Evolutionary conservation across 2,113 vertebrate species (phyloP).

Genomic region (Procavia capensis): DNA sequence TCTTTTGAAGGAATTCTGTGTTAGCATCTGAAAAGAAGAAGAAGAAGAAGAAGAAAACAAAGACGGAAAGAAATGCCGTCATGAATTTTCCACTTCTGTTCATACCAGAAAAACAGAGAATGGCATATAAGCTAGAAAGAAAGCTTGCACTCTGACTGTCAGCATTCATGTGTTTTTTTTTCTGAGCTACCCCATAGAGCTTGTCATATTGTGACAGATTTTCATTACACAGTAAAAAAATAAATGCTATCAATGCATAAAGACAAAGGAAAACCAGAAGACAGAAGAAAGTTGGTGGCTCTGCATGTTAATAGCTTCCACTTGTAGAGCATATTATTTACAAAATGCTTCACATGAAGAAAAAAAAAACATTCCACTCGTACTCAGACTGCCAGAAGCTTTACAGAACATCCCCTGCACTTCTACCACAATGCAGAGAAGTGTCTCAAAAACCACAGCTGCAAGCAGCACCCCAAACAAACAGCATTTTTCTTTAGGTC

Average conservation of each 20-base stretch:
- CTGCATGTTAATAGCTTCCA: constrained; percentile 37
- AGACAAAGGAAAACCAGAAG: constrained; percentile 58
- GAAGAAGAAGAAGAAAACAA: neutral
- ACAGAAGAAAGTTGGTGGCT: neutral
- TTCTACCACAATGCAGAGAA: no score
- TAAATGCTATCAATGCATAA: constrained; percentile 28
- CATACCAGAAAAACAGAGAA: constrained; percentile 17
- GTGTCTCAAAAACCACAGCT: neutral
- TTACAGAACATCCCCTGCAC: neutral
- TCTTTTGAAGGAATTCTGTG: neutral
- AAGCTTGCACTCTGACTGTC: neutral
- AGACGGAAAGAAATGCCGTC: neutral
- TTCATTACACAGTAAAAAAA: constrained; percentile 53
- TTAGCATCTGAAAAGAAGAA: neutral
- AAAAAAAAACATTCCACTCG: neutral
- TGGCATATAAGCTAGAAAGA: neutral
- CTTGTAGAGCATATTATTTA: constrained; percentile 45
- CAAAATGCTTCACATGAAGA: neutral
- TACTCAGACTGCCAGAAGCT: neutral
- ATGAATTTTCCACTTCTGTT: constrained; percentile 43
- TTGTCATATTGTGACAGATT: constrained; percentile 45
- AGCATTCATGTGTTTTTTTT: constrained; percentile 16
- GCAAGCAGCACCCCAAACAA: neutral
- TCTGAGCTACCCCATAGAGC: neutral
- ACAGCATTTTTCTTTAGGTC: neutral